Percentiles rank a stretch among this genome's conserved stretches.
Conservation (phyloP, 2,888 invertebrate genomes). For the Pseudeuparius sepicola region DNA sequence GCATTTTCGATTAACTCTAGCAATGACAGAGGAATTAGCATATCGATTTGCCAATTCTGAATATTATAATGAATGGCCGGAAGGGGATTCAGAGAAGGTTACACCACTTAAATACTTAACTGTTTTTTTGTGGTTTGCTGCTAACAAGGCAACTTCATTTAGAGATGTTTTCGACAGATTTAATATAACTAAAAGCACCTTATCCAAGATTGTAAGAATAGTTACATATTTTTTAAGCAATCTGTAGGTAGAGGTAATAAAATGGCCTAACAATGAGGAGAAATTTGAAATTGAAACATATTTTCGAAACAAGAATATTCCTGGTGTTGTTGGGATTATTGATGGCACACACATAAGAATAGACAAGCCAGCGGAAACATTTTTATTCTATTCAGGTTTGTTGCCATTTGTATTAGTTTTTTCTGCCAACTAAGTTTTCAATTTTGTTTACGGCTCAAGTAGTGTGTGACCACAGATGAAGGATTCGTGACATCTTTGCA, state of each 20-base stretch:
- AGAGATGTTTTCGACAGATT: conserved; percentile 22
- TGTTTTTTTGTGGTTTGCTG: conserved; percentile 22
- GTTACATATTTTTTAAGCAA: conserved; percentile 20
- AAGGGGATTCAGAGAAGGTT: conserved; percentile 19
- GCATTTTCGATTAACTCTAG: conserved; percentile 18
- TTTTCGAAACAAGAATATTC: conserved; percentile 19
- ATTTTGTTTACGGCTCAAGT: conserved; percentile 18
- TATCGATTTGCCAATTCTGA: conserved; percentile 16
- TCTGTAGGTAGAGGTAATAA: conserved; percentile 15
- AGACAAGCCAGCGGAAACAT: conserved; percentile 18
- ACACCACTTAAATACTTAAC: conserved; percentile 16
- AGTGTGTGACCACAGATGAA: conserved; percentile 20
- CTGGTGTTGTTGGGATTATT: conserved; percentile 17
- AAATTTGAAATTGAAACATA: conserved; percentile 16
- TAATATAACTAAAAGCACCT: conserved; percentile 19
- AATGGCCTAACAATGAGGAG: conserved; percentile 15
- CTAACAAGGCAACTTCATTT: conserved; percentile 18
- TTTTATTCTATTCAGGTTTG: too few species aligned
- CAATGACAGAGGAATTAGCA: conserved; percentile 13
- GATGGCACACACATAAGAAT: conserved; percentile 19
- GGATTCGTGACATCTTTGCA: conserved; percentile 20
- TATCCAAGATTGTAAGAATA: conserved; percentile 19
- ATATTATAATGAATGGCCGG: conserved; percentile 13
- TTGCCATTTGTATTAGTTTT: too few species aligned
- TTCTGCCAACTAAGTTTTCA: too few species aligned